Base-by-base conservation (phyloP, 35 echinoderm and acorn worm species). In the Stichopus chloronotus region DNA sequence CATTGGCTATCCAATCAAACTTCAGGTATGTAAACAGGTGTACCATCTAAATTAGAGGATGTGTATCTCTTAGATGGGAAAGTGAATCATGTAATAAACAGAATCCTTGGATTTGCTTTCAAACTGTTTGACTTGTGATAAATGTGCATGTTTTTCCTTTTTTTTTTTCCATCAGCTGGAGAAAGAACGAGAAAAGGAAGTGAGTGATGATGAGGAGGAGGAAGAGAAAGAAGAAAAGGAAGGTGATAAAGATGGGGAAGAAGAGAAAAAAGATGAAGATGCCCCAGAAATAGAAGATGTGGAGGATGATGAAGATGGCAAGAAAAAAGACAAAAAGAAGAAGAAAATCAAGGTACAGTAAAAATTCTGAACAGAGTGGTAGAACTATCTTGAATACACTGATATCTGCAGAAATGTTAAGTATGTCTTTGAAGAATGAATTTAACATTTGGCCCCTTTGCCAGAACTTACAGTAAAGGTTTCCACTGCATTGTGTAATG, bases 171-270 rank as follows among this genome's bases (percentile, higher is more conserved):
- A 25, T 57, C 90, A 98, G 96, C 87, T 95, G 23, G 93, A 96
- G 69, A 98, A 96, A 83, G 93, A 95, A 80, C 22, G 97, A 78
- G 97, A 98, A 30, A 98, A 98, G 93, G 97, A 98, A 86, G 91
- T 98, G 25, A 98, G 97, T 88, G 97, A 98, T 84, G 97, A 98
- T 93, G 97, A 98, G 58, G 97, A 98, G 52, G 96, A 98, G 69
- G 94, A 98, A 58, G 95, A 63, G 90, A 74, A 43, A 43, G 86
- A 96, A 81, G 72, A 95, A 43, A 83, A 96, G 74, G 82, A 92
- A 30, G 96, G 95, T 17, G 88, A 92, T 17, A 80, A 85, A 13
- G 92, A 93, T 78, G 92, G 80, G 14, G 69, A 95, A 65, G 90
- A 81, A 13, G 90, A 95, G 53, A 94, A 94, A 4, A 94, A 94